phyloP scores from a whole-genome alignment of 2,888 invertebrate species.

The Catocala nupta region DNA sequence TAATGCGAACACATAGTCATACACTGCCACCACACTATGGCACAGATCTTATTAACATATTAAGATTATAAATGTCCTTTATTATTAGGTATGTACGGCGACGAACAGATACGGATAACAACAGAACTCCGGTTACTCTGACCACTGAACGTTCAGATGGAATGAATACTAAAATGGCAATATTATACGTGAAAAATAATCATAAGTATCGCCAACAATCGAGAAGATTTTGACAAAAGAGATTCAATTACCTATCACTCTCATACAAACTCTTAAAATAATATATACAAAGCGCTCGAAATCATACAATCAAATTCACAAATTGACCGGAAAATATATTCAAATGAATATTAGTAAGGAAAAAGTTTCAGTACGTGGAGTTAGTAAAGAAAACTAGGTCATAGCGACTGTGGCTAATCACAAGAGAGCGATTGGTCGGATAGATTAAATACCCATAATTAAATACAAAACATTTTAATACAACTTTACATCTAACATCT shows the following conservation, averaged over 20 bases:
- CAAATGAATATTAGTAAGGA: slow-evolving; percentile 67
- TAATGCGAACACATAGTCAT: slow-evolving; percentile 78
- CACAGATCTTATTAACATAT: slow-evolving; percentile 79
- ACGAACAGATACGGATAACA: slow-evolving; percentile 49
- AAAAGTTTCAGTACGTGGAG: slow-evolving; percentile 67
- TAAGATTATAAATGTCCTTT: slow-evolving; percentile 69
- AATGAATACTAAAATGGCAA: slow-evolving; percentile 44
- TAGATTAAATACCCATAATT: slow-evolving; percentile 84
- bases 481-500: slow-evolving; percentile 86
- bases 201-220: slow-evolving; percentile 62
- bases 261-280: slow-evolving; percentile 84
- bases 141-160: slow-evolving; percentile 31
- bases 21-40: slow-evolving; percentile 84
- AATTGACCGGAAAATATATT: slow-evolving; percentile 64
- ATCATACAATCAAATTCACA: slow-evolving; percentile 79
- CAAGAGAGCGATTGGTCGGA: slow-evolving; percentile 85
- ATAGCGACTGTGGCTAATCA: slow-evolving; percentile 78
- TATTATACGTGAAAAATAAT: slow-evolving; percentile 50
- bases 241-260: slow-evolving; percentile 85
- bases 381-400: slow-evolving; percentile 72
- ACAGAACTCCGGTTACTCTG: slow-evolving; percentile 36
- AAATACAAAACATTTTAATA: slow-evolving; percentile 86
- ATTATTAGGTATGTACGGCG: slow-evolving; percentile 55
- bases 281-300: slow-evolving; percentile 85
- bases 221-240: slow-evolving; percentile 72